Evolutionary conservation across 1,140 invertebrate genomes (phyloP), one percentile per base, ranked within the genome.

Genomic region (Zaprionus taronus): DNA sequence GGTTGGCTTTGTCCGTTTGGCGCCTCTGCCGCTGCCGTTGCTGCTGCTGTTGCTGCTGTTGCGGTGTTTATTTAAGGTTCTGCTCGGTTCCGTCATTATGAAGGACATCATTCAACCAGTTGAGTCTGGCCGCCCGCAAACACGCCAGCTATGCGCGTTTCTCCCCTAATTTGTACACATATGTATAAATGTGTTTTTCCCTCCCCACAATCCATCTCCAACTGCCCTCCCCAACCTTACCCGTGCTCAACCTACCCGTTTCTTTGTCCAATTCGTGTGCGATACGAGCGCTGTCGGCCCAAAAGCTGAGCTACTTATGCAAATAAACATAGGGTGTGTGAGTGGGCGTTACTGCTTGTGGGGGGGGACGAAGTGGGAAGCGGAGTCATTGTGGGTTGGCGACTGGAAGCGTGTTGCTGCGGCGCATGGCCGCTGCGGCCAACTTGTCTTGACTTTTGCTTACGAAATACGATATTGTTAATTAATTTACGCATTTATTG

Each of bases 21-120:
- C 20, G 49, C 49, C 49, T n/a, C 51, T 53, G 22, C 51, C 6
- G 4, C 51, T 26, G 22, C 24, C 5, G 51, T 22, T 24, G 12
- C 4, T 24, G 20, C 51, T n/a, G n/a, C n/a, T n/a, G n/a, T n/a
- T n/a, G n/a, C n/a, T 17, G 47, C 20, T 57, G 49, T 36, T 55
- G 66, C 68, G 72, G 69, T 82, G 80, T 80, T 86, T 86, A 87
- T 73, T 86, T 80, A 86, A 86, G 83, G 80, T 77, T 87, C 80
- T 86, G 80, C 71, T 79, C 80, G 73, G 83, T 79, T 80, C 67
- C 76, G 70, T 90, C 86, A 90, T 90, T 90, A 90, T 90, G 84
- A 90, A 80, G 79, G 79, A 90, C 85, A 90, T 85, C 79, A 90
- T 90, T 90, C 85, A 90, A 85, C 85, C 84, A 84, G 85, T 90